Percentiles rank a stretch among this genome's conserved stretches.
Evolutionary conservation across 2,797 vertebrate species (phyloP).

Genomic region (Cygnus olor): DNA sequence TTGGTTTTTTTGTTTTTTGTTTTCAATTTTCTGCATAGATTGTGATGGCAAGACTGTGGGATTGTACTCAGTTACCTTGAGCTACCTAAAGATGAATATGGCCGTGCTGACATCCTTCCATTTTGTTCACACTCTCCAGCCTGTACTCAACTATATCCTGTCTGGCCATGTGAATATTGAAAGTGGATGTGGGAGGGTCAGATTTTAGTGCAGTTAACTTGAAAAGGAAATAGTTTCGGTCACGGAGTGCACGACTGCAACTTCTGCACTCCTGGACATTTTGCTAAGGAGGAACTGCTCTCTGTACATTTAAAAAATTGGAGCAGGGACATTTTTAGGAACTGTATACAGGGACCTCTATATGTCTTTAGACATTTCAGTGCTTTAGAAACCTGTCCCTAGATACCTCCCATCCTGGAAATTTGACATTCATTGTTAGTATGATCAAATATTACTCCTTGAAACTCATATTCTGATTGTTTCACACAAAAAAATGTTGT

Average conservation of each 20-base stretch:
- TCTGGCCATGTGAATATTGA: neutral
- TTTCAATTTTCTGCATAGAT: no score
- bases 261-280: neutral
- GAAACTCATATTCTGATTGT: neutral
- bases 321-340: neutral
- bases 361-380: neutral
- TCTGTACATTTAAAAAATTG: neutral
- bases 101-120: no score
- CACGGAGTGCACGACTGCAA: neutral
- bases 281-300: neutral
- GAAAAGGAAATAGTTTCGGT: neutral
- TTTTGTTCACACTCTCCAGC: neutral
- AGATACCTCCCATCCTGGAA: neutral
- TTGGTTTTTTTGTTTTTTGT: no score
- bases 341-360: neutral
- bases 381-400: neutral
- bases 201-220: neutral
- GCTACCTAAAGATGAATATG: neutral
- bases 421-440: neutral
- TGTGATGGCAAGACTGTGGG: neutral
- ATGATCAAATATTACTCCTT: no score
- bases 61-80: neutral
- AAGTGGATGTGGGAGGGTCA: neutral
- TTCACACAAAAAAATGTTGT: neutral
- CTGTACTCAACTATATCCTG: neutral